phyloP scores from a whole-genome alignment of 2,888 invertebrate species.

The Drosophila parthenogenetica region DNA sequence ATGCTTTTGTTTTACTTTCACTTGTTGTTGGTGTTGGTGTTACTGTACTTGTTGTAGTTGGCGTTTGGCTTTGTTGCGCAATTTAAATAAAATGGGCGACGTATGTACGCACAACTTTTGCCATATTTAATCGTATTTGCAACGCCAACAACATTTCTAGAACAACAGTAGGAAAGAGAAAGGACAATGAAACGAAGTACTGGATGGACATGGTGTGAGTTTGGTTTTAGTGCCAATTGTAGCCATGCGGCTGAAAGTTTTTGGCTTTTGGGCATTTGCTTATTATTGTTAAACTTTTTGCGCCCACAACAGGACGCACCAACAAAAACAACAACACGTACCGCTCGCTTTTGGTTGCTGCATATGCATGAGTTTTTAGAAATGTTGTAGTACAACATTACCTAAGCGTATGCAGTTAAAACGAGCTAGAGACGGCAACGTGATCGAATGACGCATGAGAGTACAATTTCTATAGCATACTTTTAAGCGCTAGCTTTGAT shows the following conservation, averaged over 20 bases:
- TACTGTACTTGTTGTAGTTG: conserved; percentile 32
- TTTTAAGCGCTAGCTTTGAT: not conserved
- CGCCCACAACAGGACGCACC: conserved; percentile 56
- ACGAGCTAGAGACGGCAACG: conserved; percentile 53
- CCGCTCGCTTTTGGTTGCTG: conserved; percentile 39
- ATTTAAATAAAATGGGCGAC: conserved; percentile 80
- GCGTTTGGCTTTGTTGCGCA: conserved; percentile 67
- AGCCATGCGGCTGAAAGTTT: conserved; percentile 64
- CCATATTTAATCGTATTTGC: conserved; percentile 81
- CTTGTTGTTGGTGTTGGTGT: conserved; percentile 24
- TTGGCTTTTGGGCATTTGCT: conserved; percentile 80
- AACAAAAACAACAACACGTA: conserved; percentile 7
- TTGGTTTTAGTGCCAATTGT: conserved; percentile 60
- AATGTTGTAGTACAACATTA: conserved; percentile 65
- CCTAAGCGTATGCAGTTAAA: conserved; percentile 48
- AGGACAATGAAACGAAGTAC: not conserved
- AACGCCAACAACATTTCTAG: conserved; percentile 55
- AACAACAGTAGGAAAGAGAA: not conserved
- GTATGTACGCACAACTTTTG: conserved; percentile 81
- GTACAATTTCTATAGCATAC: not conserved
- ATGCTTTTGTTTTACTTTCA: conserved; percentile 33
- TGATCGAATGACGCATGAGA: not conserved
- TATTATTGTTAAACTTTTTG: conserved; percentile 81
- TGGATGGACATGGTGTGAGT: conserved; percentile 8
- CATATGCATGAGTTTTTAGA: conserved; percentile 55